Conservation (phyloP, 2,113 vertebrate genomes). For the Dryoscopus gambensis region DNA sequence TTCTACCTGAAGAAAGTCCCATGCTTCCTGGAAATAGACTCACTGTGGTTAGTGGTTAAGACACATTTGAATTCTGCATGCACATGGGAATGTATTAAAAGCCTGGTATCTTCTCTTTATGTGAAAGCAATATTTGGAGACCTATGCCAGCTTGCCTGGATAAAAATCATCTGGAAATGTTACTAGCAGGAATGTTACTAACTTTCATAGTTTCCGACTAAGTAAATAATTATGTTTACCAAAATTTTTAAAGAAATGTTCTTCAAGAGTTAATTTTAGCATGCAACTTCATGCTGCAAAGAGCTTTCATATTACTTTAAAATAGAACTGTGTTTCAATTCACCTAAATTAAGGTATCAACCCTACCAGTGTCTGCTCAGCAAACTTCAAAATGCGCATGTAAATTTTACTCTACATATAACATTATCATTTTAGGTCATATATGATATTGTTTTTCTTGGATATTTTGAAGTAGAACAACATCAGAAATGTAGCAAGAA, state of each 20-base stretch:
- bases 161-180: background rate
- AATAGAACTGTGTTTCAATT: background rate
- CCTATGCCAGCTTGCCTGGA: background rate
- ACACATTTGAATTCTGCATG: background rate
- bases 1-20: background rate
- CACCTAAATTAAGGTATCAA: background rate
- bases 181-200: background rate
- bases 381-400: background rate
- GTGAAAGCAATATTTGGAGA: background rate
- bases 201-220: background rate
- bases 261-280: background rate
- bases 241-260: background rate
- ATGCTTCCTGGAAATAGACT: background rate
- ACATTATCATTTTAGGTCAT: background rate
- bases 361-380: background rate
- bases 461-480: background rate
- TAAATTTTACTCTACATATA: background rate
- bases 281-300: background rate
- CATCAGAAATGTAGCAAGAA: background rate
- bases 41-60: background rate
- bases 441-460: background rate
- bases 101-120: background rate
- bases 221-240: background rate
- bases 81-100: background rate
- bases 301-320: background rate